Conservation (phyloP, 2,888 invertebrate genomes). For the Acleris literana region DNA sequence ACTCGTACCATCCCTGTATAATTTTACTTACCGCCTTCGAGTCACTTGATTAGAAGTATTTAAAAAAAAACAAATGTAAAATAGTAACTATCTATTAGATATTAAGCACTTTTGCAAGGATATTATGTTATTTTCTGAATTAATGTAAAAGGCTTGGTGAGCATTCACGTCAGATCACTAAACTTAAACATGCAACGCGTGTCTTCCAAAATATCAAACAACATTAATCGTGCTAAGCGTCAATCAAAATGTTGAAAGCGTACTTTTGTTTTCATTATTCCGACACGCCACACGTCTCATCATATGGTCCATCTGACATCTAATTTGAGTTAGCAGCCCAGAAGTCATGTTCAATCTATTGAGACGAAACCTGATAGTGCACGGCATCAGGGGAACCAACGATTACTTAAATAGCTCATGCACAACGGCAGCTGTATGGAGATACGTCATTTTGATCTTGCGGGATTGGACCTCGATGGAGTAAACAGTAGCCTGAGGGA, state of each 20-base stretch:
- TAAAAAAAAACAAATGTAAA: too few species aligned
- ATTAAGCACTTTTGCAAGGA: too few species aligned
- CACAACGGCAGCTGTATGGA: neutral
- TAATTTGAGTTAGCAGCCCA: conserved; percentile 34
- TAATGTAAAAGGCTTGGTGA: too few species aligned
- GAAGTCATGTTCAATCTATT: conserved; percentile 63
- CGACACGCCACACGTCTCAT: conserved; percentile 13
- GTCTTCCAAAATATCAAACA: too few species aligned
- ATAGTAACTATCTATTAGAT: too few species aligned
- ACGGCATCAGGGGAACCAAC: conserved; percentile 47
- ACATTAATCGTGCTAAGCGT: conserved; percentile 6
- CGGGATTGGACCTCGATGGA: conserved; percentile 53
- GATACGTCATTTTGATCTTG: neutral
- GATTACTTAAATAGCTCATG: conserved; percentile 7
- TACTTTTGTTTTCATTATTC: conserved; percentile 7
- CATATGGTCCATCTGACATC: conserved; percentile 29
- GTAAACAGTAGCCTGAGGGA: conserved; percentile 73
- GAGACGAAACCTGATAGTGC: conserved; percentile 67
- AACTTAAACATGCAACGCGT: too few species aligned
- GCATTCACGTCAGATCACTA: too few species aligned
- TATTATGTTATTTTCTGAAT: too few species aligned
- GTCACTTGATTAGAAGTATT: too few species aligned
- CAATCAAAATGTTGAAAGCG: neutral
- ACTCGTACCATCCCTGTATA: too few species aligned
- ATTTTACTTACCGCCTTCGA: too few species aligned